Base-by-base conservation (phyloP, 2,113 vertebrate genomes). In the Gallinago undulata region DNA sequence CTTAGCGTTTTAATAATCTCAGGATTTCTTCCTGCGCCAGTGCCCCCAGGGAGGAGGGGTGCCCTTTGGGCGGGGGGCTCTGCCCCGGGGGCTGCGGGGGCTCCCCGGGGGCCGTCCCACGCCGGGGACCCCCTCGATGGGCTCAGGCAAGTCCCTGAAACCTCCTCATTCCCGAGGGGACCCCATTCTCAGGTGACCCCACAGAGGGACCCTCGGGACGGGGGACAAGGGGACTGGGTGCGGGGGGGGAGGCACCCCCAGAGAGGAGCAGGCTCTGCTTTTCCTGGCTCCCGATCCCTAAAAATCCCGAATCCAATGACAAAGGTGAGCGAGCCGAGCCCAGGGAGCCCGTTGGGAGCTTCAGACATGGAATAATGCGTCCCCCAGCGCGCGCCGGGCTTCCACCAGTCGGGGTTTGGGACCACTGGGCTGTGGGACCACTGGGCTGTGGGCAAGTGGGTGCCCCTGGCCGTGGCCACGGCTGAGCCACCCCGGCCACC, bases 171-270 rank as follows among this genome's bases (percentile, higher is more conserved):
- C 18, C 11, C 37, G 10, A 13, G 45, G 30, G 14, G 37, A 37
- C 24, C 37, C 72, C 1, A 11, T 7, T 43, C 24, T 11, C 0
- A 19, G 55, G 35, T 30, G n/a, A 48, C 31, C 27, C 70, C 48
- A 14, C 31, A 2, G 9, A 28, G 41, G 22, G 57, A 43, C 48
- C 73, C n/a, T 39, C 1, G 1, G 72, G 66, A 60, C 0, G 1
- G 4, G 23, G 28, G 6, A 53, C 27, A 1, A 15, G 12, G 16
- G 24, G 24, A 14, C 4, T 0, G 2, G 30, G 22, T 23, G 59
- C 2, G 4, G 1, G 25, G 16, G 25, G 9, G 2, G 1, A 1
- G 9, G 48, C 21, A 3, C 35, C 55, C 48, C 60, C 7, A 0
- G 64, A 4, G 14, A 9, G 70, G 28, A 19, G 3, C 74, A 50